These are phyloP conservation scores for Zosterops hypoxanthus DNA, from an alignment of 2,113 vertebrate genomes.

Conservation along the genomic window DNA sequence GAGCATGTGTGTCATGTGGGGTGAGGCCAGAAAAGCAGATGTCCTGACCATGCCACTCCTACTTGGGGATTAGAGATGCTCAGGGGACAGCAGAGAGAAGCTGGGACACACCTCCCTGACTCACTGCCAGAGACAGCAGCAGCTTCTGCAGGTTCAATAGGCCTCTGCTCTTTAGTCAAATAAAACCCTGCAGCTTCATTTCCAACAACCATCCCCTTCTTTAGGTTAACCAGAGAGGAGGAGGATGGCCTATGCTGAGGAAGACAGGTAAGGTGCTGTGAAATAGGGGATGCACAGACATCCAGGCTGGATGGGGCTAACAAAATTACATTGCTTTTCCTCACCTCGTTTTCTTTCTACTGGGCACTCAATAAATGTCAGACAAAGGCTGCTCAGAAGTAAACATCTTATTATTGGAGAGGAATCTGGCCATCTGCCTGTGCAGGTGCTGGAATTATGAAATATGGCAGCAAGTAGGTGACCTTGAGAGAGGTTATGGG, in stretches of 20 bases:
- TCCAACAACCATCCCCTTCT: constrained; percentile 34
- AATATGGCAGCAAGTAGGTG: constrained; percentile 20
- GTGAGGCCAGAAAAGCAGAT: constrained; percentile 31
- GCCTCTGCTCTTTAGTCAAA: neutral
- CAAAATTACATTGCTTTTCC: neutral
- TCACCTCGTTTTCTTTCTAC: constrained; percentile 26
- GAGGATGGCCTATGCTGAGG: constrained; percentile 61
- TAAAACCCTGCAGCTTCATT: neutral
- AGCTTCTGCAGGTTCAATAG: neutral
- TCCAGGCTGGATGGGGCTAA: neutral
- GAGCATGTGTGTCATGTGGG: neutral
- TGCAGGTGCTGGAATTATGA: constrained; percentile 47
- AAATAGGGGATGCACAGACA: neutral
- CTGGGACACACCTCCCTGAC: constrained; percentile 8
- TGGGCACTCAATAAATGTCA: constrained; percentile 65
- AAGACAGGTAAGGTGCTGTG: constrained; percentile 57
- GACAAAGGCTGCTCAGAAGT: constrained; percentile 8
- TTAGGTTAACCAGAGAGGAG: neutral
- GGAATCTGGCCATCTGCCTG: constrained; percentile 33
- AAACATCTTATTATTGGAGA: constrained; percentile 46
- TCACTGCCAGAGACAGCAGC: neutral
- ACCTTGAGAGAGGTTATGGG: constrained; percentile 43
- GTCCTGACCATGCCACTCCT: constrained; percentile 33
- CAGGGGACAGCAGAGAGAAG: neutral
- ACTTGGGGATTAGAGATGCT: constrained; percentile 5